A percentile compares a stretch with the other conserved stretches of the same genome.
Evolutionary conservation across 2,113 vertebrate genomes (phyloP).

Genomic region (Sorex araneus): DNA sequence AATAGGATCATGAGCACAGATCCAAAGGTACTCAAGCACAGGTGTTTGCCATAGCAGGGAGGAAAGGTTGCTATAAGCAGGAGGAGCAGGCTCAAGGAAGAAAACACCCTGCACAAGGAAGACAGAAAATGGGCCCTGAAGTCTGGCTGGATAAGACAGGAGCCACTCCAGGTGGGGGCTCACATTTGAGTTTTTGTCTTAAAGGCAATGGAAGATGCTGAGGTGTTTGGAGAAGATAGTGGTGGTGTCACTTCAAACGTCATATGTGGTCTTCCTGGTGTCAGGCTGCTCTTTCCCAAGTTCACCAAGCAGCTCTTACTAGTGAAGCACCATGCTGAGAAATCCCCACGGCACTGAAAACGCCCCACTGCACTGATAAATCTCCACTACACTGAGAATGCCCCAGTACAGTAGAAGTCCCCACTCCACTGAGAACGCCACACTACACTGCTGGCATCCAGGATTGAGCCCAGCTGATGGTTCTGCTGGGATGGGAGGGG

Average conservation of each 20-base stretch:
- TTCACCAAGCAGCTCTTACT: constrained; percentile 1
- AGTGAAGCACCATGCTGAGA: background rate
- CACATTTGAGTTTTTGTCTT: background rate
- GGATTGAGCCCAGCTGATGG: background rate
- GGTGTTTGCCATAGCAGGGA: background rate
- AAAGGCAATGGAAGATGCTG: background rate
- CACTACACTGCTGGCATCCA: background rate
- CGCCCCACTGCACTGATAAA: no score
- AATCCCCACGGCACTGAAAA: background rate
- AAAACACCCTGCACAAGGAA: rapidly evolving
- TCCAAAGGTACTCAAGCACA: background rate
- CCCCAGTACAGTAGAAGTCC: background rate
- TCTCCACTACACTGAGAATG: no score
- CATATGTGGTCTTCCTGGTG: background rate
- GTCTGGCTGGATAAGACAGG: background rate
- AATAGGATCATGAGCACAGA: background rate
- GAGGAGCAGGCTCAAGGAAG: background rate
- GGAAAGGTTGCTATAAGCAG: background rate
- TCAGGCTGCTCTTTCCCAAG: background rate
- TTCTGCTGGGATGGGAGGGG: rapidly evolving
- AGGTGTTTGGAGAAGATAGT: background rate
- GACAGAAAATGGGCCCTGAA: background rate
- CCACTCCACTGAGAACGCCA: no score
- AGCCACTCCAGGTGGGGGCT: background rate
- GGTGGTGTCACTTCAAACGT: background rate